A percentile compares a stretch with the other conserved stretches of the same genome.
Conservation (phyloP, 2,113 vertebrate genomes). For the Cololabis saira region DNA sequence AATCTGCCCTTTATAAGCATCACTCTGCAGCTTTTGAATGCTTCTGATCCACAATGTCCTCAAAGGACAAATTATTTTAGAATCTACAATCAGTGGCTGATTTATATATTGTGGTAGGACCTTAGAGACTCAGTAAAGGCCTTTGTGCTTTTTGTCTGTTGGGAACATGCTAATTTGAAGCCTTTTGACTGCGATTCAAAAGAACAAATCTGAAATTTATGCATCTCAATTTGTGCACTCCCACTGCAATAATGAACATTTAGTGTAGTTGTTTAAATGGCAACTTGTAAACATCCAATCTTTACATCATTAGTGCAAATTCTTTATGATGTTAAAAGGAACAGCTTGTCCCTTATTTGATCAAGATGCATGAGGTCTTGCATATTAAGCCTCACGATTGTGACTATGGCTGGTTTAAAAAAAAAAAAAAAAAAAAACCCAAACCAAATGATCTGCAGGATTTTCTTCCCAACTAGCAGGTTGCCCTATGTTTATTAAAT, state of each 20-base stretch:
- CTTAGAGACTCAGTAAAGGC: constrained; percentile 89
- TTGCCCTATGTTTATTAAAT: constrained; percentile 81
- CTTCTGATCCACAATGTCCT: constrained; percentile 55
- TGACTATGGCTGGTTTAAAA: constrained; percentile 57
- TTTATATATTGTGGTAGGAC: constrained; percentile 79
- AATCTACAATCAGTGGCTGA: constrained; percentile 83
- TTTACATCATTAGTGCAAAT: constrained; percentile 43
- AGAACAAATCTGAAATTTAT: constrained; percentile 64
- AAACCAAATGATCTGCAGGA: constrained; percentile 66
- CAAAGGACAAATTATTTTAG: constrained; percentile 70
- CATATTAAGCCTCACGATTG: constrained; percentile 51
- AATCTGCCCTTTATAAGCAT: constrained; percentile 12
- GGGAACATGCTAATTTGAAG: constrained; percentile 83
- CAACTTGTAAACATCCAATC: constrained; percentile 43
- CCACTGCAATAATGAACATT: constrained; percentile 44
- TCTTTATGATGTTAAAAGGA: constrained; percentile 29
- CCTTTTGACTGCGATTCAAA: constrained; percentile 74
- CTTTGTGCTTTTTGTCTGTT: constrained; percentile 84
- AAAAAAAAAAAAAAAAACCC: constrained; percentile 54
- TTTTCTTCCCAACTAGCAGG: constrained; percentile 65
- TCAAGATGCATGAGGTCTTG: constrained; percentile 37
- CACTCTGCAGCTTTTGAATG: constrained; percentile 44
- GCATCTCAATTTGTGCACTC: constrained; percentile 56
- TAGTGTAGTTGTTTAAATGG: constrained; percentile 33
- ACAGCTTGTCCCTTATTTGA: constrained; percentile 40